Evolutionary conservation across 2,888 invertebrate species (phyloP).

Genomic region (Tetropium fuscum): DNA sequence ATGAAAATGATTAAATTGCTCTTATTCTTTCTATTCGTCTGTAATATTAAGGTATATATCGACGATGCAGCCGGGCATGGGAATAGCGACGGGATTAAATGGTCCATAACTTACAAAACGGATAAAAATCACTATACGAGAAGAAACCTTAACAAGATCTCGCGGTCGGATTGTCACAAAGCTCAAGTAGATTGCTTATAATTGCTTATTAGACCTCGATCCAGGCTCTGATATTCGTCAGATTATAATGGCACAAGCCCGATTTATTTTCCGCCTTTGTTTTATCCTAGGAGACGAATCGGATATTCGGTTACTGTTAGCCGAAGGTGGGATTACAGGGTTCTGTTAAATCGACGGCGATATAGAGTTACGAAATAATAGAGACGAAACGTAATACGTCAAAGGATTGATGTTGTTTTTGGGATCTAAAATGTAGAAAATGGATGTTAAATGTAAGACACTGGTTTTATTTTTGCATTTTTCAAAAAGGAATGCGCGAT

Average conservation of each 20-base stretch:
- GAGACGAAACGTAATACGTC: no score
- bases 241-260: conserved; percentile 8
- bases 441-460: no score
- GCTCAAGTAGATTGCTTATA: conserved; percentile 52
- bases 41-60: conserved; percentile 7
- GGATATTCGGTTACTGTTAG: not conserved
- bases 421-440: no score
- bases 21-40: not conserved
- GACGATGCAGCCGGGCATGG: not conserved
- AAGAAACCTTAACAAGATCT: conserved; percentile 59
- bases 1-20: no score
- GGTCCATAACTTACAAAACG: conserved; percentile 46
- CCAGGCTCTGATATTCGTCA: conserved; percentile 42
- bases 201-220: conserved; percentile 55
- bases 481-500: no score
- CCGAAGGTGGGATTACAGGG: not conserved
- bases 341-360: not conserved
- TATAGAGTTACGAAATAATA: no score
- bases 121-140: conserved; percentile 55
- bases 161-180: conserved; percentile 56
- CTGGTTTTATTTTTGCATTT: no score
- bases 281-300: not conserved
- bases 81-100: conserved; percentile 37
- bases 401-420: no score
- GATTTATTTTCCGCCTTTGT: conserved; percentile 7